These are phyloP conservation scores for Hydriomena furcata DNA, from an alignment of 2,888 invertebrate species.

Conservation along the genomic window DNA sequence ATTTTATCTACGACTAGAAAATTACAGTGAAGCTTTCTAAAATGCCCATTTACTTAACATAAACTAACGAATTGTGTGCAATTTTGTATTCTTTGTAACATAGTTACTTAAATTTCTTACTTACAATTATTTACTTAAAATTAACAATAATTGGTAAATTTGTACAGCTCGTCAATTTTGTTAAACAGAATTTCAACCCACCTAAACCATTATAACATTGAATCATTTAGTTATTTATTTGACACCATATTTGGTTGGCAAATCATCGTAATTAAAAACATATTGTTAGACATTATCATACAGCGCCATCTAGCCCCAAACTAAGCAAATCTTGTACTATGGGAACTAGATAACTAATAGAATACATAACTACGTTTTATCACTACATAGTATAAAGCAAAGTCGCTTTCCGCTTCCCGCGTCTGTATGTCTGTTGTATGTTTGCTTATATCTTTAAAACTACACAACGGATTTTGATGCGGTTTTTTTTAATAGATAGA, in stretches of 20 bases:
- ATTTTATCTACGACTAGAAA: not conserved
- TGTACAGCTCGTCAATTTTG: conserved; percentile 36
- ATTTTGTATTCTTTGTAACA: not conserved
- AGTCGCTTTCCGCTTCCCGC: too few relatives aligned
- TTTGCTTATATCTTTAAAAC: too few relatives aligned
- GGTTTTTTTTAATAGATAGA: too few relatives aligned
- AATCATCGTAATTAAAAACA: conserved; percentile 25
- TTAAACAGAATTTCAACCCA: conserved; percentile 29
- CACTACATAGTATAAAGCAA: too few relatives aligned
- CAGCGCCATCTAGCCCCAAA: too few relatives aligned
- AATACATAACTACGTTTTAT: too few relatives aligned
- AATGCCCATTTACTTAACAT: conserved; percentile 3
- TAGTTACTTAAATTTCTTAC: conserved; percentile 3
- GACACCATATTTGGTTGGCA: conserved; percentile 33
- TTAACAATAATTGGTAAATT: conserved; percentile 31
- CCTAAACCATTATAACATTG: conserved; percentile 30
- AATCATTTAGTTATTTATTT: conserved; percentile 32
- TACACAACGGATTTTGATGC: too few relatives aligned
- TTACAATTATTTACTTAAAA: conserved; percentile 17
- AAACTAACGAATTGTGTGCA: conserved; percentile 8
- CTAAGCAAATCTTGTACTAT: too few relatives aligned
- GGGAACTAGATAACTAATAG: too few relatives aligned
- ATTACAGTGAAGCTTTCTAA: conserved; percentile 5
- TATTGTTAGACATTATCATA: too few relatives aligned
- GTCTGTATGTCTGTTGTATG: too few relatives aligned